Evolutionary conservation across 2,888 invertebrate species (phyloP), one percentile per base, ranked within the genome.

Genomic region (Dione vanillae): DNA sequence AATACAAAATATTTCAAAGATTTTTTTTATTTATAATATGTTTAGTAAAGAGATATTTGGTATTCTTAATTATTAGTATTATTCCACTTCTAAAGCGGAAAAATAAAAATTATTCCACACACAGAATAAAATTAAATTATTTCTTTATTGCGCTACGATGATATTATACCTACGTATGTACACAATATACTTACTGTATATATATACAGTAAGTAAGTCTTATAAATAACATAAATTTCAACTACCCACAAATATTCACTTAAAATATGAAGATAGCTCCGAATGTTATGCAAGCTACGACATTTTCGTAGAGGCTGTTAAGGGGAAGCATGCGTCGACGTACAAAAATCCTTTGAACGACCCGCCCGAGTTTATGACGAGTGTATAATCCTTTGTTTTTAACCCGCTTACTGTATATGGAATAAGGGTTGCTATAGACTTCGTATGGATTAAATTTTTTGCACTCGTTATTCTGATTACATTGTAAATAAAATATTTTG

Each of bases 271-370:
- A 19, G 19, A 45, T 54, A 27, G 43, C 37, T 61, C 6, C 12
- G 54, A 69, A 56, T 37, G 41, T 67, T 61, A 43, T 67, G 54
- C 27, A 45, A 35, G 67, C 41, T 56, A 45, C 54, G 52, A 27
- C 56, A 47, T 56, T 69, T 54, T 54, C 19, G 14, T 43, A 12
- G 20, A n/a, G 37, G 54, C 54, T 54, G 52, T 47, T 47, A 69
- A 47, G 69, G 62, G 51, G 40, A 56, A 62, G 56, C 47, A 69
- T 45, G 40, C 62, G 45, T 19, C 19, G 52, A 35, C 40, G 41
- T 62, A 69, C 54, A 56, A 64, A 64, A 64, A 64, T 45, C 61
- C 52, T 69, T 69, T 64, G 62, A 69, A 64, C 27, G 62, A 64
- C 54, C 62, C 54, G 62, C 51, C 20, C 20, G 64, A 37, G 40